phyloP scores from a whole-genome alignment of 2,888 invertebrate species.

The Mylabris sibirica region DNA sequence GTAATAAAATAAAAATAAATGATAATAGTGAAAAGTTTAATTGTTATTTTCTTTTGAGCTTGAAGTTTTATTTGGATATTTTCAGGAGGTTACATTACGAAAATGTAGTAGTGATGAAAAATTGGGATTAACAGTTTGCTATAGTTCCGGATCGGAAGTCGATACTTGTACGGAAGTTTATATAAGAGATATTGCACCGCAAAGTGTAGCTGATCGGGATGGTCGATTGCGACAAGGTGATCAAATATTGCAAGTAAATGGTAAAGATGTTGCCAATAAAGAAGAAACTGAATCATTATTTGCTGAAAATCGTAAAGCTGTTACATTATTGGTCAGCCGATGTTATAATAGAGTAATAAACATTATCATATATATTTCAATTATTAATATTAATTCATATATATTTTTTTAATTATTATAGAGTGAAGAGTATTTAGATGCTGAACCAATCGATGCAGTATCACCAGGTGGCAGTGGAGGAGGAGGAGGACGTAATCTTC shows the following conservation, averaged over 20 bases:
- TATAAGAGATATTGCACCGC: slow-evolving; percentile 70
- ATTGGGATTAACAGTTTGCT: slow-evolving; percentile 73
- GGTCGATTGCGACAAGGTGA: slow-evolving; percentile 69
- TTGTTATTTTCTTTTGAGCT: not conserved
- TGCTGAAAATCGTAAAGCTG: slow-evolving; percentile 66
- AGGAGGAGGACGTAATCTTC: slow-evolving; percentile 41
- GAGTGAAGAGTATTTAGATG: slow-evolving; percentile 53
- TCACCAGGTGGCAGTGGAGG: slow-evolving; percentile 36
- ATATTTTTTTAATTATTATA: slow-evolving; percentile 34
- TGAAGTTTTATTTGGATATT: slow-evolving; percentile 22
- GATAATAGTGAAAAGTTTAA: not conserved
- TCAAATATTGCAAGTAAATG: slow-evolving; percentile 70
- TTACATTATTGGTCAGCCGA: slow-evolving; percentile 69
- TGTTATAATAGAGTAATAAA: slow-evolving; percentile 64
- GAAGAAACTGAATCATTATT: slow-evolving; percentile 70
- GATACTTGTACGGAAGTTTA: slow-evolving; percentile 70
- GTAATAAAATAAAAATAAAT: not conserved
- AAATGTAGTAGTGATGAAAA: slow-evolving; percentile 68
- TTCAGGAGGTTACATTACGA: slow-evolving; percentile 71
- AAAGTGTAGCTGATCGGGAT: slow-evolving; percentile 68
- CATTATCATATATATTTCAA: not conserved
- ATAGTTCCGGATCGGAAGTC: slow-evolving; percentile 66
- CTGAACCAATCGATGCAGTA: slow-evolving; percentile 45
- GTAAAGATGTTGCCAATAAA: slow-evolving; percentile 67
- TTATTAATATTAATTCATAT: not conserved